Conservation (phyloP, 2,888 invertebrate species). For the Oscheius sp. region DNA sequence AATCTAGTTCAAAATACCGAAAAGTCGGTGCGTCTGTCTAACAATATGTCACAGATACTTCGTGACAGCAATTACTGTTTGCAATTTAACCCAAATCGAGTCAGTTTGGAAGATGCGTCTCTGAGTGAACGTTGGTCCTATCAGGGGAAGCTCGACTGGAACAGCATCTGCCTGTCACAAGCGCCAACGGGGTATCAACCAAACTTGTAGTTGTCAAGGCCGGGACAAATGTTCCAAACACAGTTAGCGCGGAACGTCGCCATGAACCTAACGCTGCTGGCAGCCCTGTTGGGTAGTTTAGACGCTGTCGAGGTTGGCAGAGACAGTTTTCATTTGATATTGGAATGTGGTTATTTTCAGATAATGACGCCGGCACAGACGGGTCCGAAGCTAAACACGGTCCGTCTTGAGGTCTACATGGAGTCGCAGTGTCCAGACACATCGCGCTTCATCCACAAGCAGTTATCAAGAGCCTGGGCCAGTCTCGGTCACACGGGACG, state of each 20-base stretch:
- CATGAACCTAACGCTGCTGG: neutral
- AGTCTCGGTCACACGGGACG: conserved; percentile 57
- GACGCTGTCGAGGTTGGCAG: neutral
- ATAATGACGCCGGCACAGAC: conserved; percentile 39
- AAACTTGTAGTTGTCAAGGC: too few species aligned
- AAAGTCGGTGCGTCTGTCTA: too few species aligned
- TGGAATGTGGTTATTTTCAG: conserved; percentile 38
- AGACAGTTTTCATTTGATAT: neutral
- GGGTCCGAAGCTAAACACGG: conserved; percentile 48
- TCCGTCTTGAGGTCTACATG: conserved; percentile 70
- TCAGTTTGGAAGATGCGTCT: too few species aligned
- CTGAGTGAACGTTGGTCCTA: too few species aligned
- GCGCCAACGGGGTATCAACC: too few species aligned
- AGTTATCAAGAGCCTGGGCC: conserved; percentile 64
- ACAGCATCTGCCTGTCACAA: too few species aligned
- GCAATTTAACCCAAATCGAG: too few species aligned
- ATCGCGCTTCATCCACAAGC: conserved; percentile 65
- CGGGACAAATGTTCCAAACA: neutral
- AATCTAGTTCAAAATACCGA: too few species aligned
- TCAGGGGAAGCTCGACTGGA: too few species aligned
- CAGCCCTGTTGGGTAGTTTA: neutral
- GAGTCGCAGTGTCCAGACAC: conserved; percentile 73
- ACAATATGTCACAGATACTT: too few species aligned
- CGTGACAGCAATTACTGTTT: too few species aligned
- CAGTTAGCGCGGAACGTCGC: neutral